A percentile compares a stretch with the other conserved stretches of the same genome.
phyloP scores from a whole-genome alignment of 2,888 invertebrate genomes.

The Diachrysia chrysitis region DNA sequence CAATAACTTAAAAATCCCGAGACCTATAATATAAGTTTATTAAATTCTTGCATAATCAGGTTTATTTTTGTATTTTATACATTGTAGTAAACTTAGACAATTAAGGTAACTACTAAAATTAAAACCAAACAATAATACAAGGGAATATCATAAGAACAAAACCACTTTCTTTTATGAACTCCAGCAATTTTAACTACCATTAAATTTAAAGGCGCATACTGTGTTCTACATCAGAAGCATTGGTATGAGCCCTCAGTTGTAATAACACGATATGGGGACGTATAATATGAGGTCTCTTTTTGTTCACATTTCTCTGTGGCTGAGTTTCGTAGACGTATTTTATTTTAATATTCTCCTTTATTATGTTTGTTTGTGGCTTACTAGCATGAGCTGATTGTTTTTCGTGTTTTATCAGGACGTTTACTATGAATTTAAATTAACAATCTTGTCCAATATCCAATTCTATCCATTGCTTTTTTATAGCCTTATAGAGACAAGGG shows the following conservation, averaged over 20 bases:
- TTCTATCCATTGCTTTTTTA: neutral
- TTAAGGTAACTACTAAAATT: too few relatives aligned
- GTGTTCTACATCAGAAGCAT: conserved; percentile 44
- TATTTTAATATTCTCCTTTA: conserved; percentile 68
- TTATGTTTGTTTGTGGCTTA: conserved; percentile 23
- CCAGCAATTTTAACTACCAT: neutral
- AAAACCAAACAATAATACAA: too few relatives aligned
- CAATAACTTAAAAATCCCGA: too few relatives aligned
- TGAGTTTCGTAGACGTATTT: conserved; percentile 62
- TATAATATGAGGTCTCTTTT: conserved; percentile 78
- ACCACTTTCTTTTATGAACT: neutral
- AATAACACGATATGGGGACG: conserved; percentile 80
- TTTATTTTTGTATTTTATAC: too few relatives aligned
- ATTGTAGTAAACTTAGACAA: too few relatives aligned
- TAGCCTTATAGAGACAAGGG: neutral
- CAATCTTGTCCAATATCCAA: too few relatives aligned
- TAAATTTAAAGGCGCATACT: conserved; percentile 53
- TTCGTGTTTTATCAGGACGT: conserved; percentile 4
- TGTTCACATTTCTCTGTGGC: conserved; percentile 67
- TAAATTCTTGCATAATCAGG: too few relatives aligned
- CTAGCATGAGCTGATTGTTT: conserved; percentile 23
- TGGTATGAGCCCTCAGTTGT: conserved; percentile 69
- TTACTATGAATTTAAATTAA: neutral
- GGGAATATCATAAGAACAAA: neutral
- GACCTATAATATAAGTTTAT: too few relatives aligned